Percentiles rank a stretch among this genome's conserved stretches.
Evolutionary conservation across 2,113 vertebrate genomes (phyloP).

Genomic region (Natator depressus): DNA sequence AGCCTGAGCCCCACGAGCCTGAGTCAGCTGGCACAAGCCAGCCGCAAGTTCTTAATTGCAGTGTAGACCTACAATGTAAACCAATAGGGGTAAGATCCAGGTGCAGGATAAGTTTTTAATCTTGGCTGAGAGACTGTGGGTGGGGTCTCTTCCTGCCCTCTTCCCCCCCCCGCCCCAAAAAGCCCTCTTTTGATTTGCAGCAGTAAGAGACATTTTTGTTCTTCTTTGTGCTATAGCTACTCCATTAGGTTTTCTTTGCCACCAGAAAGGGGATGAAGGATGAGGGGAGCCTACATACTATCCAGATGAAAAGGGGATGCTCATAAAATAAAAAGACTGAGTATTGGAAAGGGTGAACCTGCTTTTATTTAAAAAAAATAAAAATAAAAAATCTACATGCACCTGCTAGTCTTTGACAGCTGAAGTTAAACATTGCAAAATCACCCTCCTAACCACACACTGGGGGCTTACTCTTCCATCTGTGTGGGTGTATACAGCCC

Average conservation of each 20-base stretch:
- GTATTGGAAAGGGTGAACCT: neutral
- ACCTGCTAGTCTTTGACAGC: neutral
- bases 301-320: neutral
- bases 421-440: accelerated
- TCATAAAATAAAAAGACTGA: accelerated
- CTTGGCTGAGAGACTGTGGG: neutral
- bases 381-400: neutral
- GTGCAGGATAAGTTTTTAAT: neutral
- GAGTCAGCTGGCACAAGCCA: neutral
- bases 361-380: accelerated
- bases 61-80: neutral
- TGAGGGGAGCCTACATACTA: accelerated
- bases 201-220: neutral
- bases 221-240: neutral
- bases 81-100: neutral
- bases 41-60: neutral
- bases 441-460: neutral
- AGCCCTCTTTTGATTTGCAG: accelerated
- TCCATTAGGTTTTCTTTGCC: neutral
- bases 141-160: neutral
- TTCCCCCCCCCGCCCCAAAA: too few relatives aligned
- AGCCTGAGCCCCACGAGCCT: neutral
- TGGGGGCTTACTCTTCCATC: neutral
- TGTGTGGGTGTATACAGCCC: accelerated
- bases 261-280: neutral